Evolutionary conservation across 2,797 vertebrate genomes (phyloP), one percentile per base, ranked within the genome.

Genomic region (Hylomyscus alleni): DNA sequence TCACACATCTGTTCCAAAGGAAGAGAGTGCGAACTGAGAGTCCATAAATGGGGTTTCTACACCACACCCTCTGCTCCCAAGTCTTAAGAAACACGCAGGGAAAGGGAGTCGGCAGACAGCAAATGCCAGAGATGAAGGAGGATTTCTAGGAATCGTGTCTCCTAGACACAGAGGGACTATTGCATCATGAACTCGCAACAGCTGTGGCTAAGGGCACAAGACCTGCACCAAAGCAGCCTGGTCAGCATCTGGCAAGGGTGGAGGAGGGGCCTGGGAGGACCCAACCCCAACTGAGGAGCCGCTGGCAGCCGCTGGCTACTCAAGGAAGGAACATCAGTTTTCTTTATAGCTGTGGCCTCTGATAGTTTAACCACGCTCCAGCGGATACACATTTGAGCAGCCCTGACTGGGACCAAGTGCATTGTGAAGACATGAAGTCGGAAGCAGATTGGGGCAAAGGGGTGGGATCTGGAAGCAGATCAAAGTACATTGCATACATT

Each of bases 51-150:
- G 22, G 47, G 47, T 72, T 54, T 72, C 47, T 11, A 29, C 26
- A 37, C 54, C 65, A 54, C 8, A n/a, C 12, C 5, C 13, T 34
- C n/a, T 69, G 34, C 11, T 26, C 62, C 44, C 34, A n/a, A n/a
- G 13, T 24, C 47, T 72, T 50, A 69, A 26, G 22, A 34, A 72
- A 29, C 65, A 37, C 5, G 12, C 11, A 31, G 15, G 22, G 9
- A 15, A 17, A 19, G 7, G 17, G 60, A 37, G n/a, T 37, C 1
- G 47, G 3, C n/a, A 72, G 47, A 26, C 0, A 3, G 2, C 20
- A 72, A 37, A 22, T 3, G 22, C 34, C 22, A 87, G 84, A 29
- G 65, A 7, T 37, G 13, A 17, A 34, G 20, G 62, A 86, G 34
- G 47, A 24, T 14, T 40, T 29, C 50, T 52, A 31, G 50, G 77